A percentile compares a stretch with the other conserved stretches of the same genome.
Conservation (phyloP, 2,888 invertebrate species). For the Biston betularia region DNA sequence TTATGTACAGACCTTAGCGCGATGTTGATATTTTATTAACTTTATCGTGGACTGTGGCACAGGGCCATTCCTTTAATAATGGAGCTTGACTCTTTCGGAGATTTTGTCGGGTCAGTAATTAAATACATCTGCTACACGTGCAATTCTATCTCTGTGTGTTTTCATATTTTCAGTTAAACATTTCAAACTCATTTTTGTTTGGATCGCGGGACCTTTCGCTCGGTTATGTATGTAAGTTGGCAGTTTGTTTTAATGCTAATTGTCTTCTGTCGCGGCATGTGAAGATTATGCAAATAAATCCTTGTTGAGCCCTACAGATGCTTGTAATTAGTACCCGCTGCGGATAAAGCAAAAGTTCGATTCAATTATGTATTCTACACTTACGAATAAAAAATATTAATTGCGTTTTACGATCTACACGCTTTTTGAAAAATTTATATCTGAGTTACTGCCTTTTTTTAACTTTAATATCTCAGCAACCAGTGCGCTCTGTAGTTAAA, state of each 20-base stretch:
- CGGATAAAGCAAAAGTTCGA: slow-evolving; percentile 40
- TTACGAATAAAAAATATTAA: slow-evolving; percentile 27
- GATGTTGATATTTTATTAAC: slow-evolving; percentile 82
- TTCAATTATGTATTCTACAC: slow-evolving; percentile 31
- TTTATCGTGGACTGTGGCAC: slow-evolving; percentile 67
- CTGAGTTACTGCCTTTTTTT: not conserved
- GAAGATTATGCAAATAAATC: slow-evolving; percentile 57
- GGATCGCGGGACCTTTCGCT: slow-evolving; percentile 59
- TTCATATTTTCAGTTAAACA: slow-evolving; percentile 67
- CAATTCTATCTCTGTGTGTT: slow-evolving; percentile 68
- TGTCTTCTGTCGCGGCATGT: slow-evolving; percentile 54
- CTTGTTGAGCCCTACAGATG: slow-evolving; percentile 46
- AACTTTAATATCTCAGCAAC: not conserved
- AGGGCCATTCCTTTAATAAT: slow-evolving; percentile 71
- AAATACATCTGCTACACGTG: slow-evolving; percentile 81
- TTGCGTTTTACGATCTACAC: slow-evolving; percentile 34
- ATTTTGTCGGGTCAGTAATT: slow-evolving; percentile 81
- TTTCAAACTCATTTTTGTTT: slow-evolving; percentile 62
- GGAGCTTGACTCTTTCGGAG: slow-evolving; percentile 75
- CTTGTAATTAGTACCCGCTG: slow-evolving; percentile 46
- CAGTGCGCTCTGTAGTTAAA: not conserved
- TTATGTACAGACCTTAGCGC: slow-evolving; percentile 70
- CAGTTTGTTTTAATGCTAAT: slow-evolving; percentile 63
- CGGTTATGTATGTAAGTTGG: slow-evolving; percentile 50
- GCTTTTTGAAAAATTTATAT: slow-evolving; percentile 6